These are phyloP conservation scores for Copidosoma aretas DNA, from an alignment of 2,888 invertebrate species.

Conservation along the genomic window DNA sequence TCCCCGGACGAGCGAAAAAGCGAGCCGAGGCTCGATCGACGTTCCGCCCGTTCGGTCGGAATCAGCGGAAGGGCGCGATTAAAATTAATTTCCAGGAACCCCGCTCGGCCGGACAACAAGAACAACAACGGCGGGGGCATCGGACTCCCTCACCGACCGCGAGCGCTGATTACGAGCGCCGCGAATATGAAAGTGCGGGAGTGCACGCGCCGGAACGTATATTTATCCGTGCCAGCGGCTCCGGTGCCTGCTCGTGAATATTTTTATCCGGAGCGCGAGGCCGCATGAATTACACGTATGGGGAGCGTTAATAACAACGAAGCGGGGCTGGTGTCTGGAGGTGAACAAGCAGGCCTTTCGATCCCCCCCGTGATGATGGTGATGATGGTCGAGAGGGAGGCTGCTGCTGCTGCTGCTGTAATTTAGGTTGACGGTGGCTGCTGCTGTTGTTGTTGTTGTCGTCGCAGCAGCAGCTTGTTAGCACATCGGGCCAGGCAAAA, in stretches of 20 bases:
- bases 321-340: background rate
- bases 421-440: background rate
- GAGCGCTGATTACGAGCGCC: too few species aligned
- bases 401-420: background rate
- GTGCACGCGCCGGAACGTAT: constrained; percentile 4
- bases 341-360: background rate
- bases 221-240: constrained; percentile 19
- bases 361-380: background rate
- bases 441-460: background rate
- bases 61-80: too few species aligned
- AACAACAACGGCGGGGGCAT: too few species aligned
- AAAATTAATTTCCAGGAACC: too few species aligned
- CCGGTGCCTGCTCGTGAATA: background rate
- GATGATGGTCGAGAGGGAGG: background rate
- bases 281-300: background rate
- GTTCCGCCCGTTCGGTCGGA: too few species aligned
- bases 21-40: too few species aligned
- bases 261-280: constrained; percentile 3
- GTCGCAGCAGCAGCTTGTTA: background rate
- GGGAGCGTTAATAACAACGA: constrained; percentile 20
- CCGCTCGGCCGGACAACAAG: too few species aligned
- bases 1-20: too few species aligned
- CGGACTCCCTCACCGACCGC: too few species aligned
- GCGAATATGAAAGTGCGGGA: too few species aligned
- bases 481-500: constrained; percentile 14